Evolutionary conservation across 2,113 vertebrate species (phyloP).

Genomic region (Phasianus colchicus): DNA sequence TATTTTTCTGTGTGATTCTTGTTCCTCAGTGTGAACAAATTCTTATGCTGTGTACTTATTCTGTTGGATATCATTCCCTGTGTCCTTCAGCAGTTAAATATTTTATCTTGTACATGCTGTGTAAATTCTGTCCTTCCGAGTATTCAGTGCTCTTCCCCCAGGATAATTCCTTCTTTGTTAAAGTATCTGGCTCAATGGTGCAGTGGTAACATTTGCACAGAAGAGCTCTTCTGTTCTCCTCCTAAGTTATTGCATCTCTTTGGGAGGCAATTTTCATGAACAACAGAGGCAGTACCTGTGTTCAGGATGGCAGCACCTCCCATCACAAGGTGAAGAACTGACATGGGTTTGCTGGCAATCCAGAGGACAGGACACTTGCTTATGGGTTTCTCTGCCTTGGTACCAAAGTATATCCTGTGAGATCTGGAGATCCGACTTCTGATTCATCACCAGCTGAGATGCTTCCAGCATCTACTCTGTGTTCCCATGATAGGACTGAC

Average conservation of each 20-base stretch:
- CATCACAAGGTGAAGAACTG: not conserved
- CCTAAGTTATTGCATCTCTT: not conserved
- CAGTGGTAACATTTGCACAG: not conserved
- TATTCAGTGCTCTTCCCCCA: not conserved
- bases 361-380: not conserved
- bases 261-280: not conserved
- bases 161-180: not conserved
- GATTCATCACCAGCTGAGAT: not conserved
- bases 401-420: not conserved
- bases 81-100: constrained; percentile 6
- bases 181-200: constrained; percentile 3
- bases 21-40: not conserved
- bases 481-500: not conserved
- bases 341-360: not conserved
- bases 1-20: not conserved
- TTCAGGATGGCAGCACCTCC: not conserved
- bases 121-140: constrained; percentile 15
- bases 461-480: not conserved
- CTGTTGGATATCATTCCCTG: not conserved
- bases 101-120: constrained; percentile 12
- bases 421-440: not conserved
- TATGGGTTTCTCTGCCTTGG: accelerated
- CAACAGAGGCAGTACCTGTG: not conserved
- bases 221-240: not conserved
- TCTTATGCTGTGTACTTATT: not conserved